These are phyloP conservation scores for Diglossa cyanea DNA, from an alignment of 2,797 vertebrate species.

Conservation along the genomic window DNA sequence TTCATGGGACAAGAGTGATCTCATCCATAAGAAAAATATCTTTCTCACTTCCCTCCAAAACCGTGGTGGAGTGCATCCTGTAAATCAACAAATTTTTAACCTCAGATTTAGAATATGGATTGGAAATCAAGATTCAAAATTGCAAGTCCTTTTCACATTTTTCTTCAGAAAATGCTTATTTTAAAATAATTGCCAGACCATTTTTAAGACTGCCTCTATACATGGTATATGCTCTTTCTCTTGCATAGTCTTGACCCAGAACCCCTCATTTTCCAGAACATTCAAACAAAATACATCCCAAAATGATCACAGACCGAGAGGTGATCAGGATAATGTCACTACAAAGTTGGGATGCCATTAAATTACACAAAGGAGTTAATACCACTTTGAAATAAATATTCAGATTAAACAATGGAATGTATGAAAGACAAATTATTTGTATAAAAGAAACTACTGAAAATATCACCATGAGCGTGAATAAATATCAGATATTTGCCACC, in stretches of 20 bases:
- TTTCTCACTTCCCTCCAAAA: background rate
- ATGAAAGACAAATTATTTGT: background rate
- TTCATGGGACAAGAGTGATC: background rate
- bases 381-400: background rate
- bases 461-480: background rate
- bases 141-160: background rate
- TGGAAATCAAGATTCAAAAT: background rate
- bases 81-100: background rate
- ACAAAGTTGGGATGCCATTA: background rate
- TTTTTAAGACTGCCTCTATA: background rate
- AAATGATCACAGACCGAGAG: background rate
- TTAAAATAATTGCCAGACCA: background rate
- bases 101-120: background rate
- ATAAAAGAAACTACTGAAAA: background rate
- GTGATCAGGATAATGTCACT: background rate
- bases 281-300: background rate
- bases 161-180: background rate
- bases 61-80: accelerated
- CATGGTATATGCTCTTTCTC: background rate
- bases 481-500: background rate
- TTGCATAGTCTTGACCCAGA: background rate
- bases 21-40: background rate
- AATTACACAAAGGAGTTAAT: background rate
- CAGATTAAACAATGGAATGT: background rate
- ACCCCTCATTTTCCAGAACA: background rate